These are phyloP conservation scores for Tricholauxania praeusta DNA, from an alignment of 2,888 invertebrate species.

Conservation along the genomic window DNA sequence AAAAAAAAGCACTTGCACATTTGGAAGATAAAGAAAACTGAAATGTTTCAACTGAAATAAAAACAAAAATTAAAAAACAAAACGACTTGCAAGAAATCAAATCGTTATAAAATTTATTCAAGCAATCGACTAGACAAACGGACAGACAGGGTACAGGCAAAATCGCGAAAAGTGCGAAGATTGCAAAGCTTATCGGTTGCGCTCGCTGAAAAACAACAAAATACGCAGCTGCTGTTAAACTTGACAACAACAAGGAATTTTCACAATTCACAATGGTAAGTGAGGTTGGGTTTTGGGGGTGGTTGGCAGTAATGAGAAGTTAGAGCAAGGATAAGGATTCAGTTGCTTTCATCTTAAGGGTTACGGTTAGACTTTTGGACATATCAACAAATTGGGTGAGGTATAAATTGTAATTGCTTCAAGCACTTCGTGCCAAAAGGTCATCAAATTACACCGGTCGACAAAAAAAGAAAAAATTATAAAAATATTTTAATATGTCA, in stretches of 20 bases:
- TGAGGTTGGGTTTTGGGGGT: background rate
- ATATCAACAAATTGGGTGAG: too few relatives aligned
- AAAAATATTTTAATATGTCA: too few relatives aligned
- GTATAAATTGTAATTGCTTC: too few relatives aligned
- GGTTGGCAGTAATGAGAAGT: background rate
- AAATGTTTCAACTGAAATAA: slow-evolving; percentile 23
- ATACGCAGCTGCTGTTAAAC: background rate
- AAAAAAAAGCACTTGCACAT: slow-evolving; percentile 17
- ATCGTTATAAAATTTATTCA: background rate
- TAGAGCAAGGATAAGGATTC: too few relatives aligned
- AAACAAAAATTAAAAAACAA: slow-evolving; percentile 20
- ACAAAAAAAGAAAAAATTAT: too few relatives aligned
- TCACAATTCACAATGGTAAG: slow-evolving; percentile 6
- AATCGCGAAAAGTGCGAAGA: slow-evolving; percentile 40
- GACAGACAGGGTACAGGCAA: background rate
- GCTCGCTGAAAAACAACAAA: slow-evolving; percentile 1
- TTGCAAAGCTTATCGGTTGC: slow-evolving; percentile 38
- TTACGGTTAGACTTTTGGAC: too few relatives aligned
- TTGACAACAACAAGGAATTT: background rate
- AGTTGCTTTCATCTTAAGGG: too few relatives aligned
- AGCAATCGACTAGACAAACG: slow-evolving; percentile 20
- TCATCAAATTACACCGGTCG: too few relatives aligned
- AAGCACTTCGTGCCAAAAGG: too few relatives aligned
- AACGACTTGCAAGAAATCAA: background rate
- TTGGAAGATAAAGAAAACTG: background rate